Conservation (phyloP, 2,888 invertebrate genomes). For the Scaptomyza parva region DNA sequence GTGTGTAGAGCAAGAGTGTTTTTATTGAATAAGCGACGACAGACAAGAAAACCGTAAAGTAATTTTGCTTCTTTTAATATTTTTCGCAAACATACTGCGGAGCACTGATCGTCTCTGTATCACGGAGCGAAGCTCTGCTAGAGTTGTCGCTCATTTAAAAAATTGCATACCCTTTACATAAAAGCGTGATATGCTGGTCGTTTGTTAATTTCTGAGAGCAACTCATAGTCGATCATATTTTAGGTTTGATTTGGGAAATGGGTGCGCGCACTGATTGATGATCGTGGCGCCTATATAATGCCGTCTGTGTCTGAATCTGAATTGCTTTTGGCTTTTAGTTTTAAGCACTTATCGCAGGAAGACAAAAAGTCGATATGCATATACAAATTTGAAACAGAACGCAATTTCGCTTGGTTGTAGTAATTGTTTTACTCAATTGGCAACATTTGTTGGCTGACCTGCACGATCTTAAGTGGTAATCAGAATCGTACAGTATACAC, state of each 20-base stretch:
- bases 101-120: slow-evolving; percentile 34
- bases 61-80: slow-evolving; percentile 50
- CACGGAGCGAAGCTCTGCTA: slow-evolving; percentile 35
- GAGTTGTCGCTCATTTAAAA: slow-evolving; percentile 50
- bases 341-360: slow-evolving; percentile 46
- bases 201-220: slow-evolving; percentile 29
- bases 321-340: slow-evolving; percentile 59
- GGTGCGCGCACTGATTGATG: slow-evolving; percentile 61
- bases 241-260: slow-evolving; percentile 24
- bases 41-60: slow-evolving; percentile 61
- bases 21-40: slow-evolving; percentile 70
- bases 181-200: background rate
- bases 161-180: slow-evolving; percentile 1
- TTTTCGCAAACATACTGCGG: slow-evolving; percentile 61
- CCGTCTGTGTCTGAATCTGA: slow-evolving; percentile 38
- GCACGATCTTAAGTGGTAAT: too few relatives aligned
- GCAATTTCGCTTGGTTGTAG: background rate
- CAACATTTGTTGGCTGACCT: too few relatives aligned
- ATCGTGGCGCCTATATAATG: slow-evolving; percentile 56
- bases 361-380: slow-evolving; percentile 14
- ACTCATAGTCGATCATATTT: background rate
- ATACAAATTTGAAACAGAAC: background rate
- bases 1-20: slow-evolving; percentile 62
- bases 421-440: background rate
- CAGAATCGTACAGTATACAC: slow-evolving; percentile 5